phyloP scores from a whole-genome alignment of 2,888 invertebrate genomes.

The Shargacucullia verbasci region DNA sequence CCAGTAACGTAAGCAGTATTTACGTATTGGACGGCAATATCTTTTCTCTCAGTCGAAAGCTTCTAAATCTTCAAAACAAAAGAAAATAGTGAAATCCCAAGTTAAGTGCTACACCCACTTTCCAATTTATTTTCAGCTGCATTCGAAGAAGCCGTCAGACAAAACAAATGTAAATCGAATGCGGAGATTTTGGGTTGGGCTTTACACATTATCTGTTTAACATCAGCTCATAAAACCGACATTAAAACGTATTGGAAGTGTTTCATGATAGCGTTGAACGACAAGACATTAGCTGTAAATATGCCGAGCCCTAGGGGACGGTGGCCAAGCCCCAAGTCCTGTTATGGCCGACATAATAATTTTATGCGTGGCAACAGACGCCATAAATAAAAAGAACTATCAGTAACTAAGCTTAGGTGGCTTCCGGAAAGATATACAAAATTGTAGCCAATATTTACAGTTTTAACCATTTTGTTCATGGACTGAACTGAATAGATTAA shows the following conservation, averaged over 20 bases:
- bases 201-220: conserved; percentile 44
- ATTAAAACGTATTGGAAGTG: conserved; percentile 35
- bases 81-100: background rate
- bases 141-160: conserved; percentile 25
- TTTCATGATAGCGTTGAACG: conserved; percentile 38
- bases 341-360: conserved; percentile 55
- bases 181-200: conserved; percentile 20
- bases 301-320: conserved; percentile 51
- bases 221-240: conserved; percentile 49
- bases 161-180: conserved; percentile 26
- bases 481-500: background rate
- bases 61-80: too few relatives aligned
- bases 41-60: background rate
- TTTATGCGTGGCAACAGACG: conserved; percentile 52
- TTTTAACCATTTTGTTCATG: background rate
- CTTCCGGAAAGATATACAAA: conserved; percentile 18
- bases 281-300: conserved; percentile 48
- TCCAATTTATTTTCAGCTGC: conserved; percentile 26
- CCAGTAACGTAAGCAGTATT: background rate
- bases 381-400: conserved; percentile 45
- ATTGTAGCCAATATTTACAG: conserved; percentile 7
- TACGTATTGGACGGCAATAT: background rate
- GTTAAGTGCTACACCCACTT: conserved; percentile 2
- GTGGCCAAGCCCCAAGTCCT: conserved; percentile 49
- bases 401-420: conserved; percentile 24